phyloP scores from a whole-genome alignment of 2,113 vertebrate species.

The Pica pica region DNA sequence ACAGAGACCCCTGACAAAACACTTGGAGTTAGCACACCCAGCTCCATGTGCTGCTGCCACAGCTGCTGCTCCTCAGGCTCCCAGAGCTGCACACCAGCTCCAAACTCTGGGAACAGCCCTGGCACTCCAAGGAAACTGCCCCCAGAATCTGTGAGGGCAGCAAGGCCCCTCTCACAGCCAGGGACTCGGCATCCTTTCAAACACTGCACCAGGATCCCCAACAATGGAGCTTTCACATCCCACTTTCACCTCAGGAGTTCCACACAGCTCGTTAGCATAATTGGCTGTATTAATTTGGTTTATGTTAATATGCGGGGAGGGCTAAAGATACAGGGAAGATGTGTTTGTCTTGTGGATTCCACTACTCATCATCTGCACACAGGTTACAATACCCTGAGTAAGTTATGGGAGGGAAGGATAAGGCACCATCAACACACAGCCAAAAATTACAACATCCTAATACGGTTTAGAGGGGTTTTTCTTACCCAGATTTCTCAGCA shows the following conservation, averaged over 20 bases:
- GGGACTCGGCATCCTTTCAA: fast-evolving
- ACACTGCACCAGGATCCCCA: background rate
- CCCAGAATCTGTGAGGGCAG: fast-evolving
- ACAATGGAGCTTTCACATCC: background rate
- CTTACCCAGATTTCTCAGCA: background rate
- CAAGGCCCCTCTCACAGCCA: background rate
- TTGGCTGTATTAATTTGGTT: background rate
- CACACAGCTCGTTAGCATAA: background rate
- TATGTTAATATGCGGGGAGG: background rate
- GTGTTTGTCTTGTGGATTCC: background rate
- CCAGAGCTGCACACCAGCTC: background rate
- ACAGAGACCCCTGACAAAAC: background rate
- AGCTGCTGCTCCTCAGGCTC: background rate
- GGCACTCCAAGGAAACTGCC: background rate
- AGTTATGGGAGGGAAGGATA: background rate
- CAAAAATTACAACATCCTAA: background rate
- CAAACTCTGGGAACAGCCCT: background rate
- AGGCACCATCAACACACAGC: background rate
- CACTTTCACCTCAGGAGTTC: background rate
- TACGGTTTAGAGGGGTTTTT: background rate
- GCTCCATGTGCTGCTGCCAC: fast-evolving
- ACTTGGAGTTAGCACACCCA: background rate
- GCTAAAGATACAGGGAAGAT: background rate
- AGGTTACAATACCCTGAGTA: background rate
- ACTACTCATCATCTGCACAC: background rate